Conservation (phyloP, 2,113 vertebrate species). For the Dendrocopos noguchii region DNA sequence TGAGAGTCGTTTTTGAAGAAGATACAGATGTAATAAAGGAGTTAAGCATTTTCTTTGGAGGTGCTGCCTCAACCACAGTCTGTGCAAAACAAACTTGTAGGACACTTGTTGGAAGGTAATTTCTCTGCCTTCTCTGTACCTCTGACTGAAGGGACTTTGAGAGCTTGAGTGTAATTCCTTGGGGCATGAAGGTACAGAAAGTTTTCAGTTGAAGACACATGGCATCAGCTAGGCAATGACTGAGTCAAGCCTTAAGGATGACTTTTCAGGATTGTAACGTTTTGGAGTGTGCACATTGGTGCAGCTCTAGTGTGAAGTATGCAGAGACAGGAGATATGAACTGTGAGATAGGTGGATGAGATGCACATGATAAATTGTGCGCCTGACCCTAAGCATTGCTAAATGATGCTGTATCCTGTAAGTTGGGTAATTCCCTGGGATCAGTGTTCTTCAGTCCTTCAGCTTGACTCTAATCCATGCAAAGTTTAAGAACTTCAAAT, state of each 20-base stretch:
- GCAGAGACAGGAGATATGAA: background rate
- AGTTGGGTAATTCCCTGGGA: background rate
- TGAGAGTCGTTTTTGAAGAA: slow-evolving; percentile 84
- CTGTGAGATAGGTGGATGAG: background rate
- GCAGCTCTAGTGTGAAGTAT: background rate
- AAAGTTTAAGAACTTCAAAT: background rate
- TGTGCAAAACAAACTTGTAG: slow-evolving; percentile 72
- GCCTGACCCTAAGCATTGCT: background rate
- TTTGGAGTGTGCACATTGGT: background rate
- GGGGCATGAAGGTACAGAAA: background rate
- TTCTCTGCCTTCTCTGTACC: background rate
- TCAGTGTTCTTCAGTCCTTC: background rate
- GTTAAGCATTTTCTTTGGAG: slow-evolving; percentile 85
- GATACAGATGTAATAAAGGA: slow-evolving; percentile 80
- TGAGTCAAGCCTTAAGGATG: background rate
- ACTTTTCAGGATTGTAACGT: background rate
- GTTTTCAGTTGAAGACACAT: background rate
- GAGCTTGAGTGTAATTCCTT: background rate
- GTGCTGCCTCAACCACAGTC: slow-evolving; percentile 73
- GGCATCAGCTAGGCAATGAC: background rate
- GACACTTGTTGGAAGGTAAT: slow-evolving; percentile 77
- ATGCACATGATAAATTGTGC: background rate
- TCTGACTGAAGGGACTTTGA: background rate
- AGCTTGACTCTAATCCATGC: background rate
- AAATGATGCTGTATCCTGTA: background rate